Base-by-base conservation (phyloP, 2,888 invertebrate species). In the Monochamus alternatus region DNA sequence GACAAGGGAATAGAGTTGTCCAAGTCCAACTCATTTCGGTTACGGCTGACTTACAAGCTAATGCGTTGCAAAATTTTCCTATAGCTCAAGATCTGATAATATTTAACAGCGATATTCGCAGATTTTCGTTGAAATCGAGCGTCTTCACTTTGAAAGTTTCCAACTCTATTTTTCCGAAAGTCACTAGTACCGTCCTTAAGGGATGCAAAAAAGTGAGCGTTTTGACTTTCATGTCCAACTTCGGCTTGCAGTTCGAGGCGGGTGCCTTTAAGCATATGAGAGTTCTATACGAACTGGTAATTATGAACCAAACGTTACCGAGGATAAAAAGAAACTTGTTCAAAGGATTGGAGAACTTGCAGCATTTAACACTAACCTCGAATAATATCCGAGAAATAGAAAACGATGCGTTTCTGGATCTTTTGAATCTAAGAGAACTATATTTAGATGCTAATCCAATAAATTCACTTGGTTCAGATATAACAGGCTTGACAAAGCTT, bases 131-230 rank as follows among this genome's bases (percentile, higher is more conserved):
- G 38, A 32, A 32, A n/a, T 62, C 62, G 30, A 38, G 5, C 0
- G 10, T 38, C 8, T 3, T 2, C 4, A 9, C 32, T n/a, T 38
- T 62, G 10, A 7, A 10, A 0, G 3, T 62, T 3, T 3, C 9
- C 38, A 32, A 62, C n/a, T 62, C 62, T n/a, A 38, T n/a, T 12
- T 38, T 62, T n/a, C 62, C 62, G 12, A 62, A 32, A 32, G 38
- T 62, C n/a, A 62, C 62, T 9, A 30, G 62, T 31, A 32, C 32
- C 10, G 3, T 12, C 0, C 3, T 62, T n/a, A 62, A n/a, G 31
- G 62, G 62, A 12, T 5, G 7, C 8, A 31, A 62, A 31, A 12
- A 38, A 2, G 1, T 38, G 5, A 32, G 0, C 12, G n/a, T 4
- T 2, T 12, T 62, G 12, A n/a, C 1, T 38, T 62, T 62, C 32